These are phyloP conservation scores for Ariopsis seemanni DNA, from an alignment of 2,113 vertebrate species.

Conservation along the genomic window DNA sequence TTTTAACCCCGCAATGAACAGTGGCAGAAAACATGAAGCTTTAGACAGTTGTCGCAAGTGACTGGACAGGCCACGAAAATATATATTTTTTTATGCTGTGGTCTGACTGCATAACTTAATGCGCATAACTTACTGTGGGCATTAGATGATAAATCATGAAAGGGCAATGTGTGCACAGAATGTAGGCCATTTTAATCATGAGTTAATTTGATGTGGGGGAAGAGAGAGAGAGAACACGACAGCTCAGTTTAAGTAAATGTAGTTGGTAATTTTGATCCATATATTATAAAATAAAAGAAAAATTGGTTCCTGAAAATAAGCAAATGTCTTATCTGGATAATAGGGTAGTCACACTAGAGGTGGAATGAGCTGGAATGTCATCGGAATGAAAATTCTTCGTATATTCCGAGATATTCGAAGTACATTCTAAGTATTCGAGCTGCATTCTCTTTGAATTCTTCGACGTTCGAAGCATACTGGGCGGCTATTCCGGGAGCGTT, in stretches of 20 bases:
- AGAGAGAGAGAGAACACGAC: not conserved
- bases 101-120: not conserved
- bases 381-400: too few species aligned
- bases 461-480: too few species aligned
- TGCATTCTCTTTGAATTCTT: too few species aligned
- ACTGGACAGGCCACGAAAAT: not conserved
- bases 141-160: not conserved
- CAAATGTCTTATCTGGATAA: too few species aligned
- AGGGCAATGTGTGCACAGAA: not conserved
- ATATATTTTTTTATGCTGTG: not conserved
- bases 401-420: too few species aligned
- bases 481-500: too few species aligned
- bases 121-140: not conserved
- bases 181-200: not conserved
- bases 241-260: not conserved
- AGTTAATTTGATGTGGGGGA: not conserved
- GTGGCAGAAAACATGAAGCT: not conserved
- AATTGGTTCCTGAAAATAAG: not conserved
- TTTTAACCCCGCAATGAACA: too few species aligned
- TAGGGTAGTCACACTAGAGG: too few species aligned
- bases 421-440: too few species aligned
- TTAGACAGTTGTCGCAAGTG: not conserved
- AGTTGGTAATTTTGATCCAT: not conserved
- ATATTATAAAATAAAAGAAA: not conserved
- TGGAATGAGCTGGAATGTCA: too few species aligned